Conservation (phyloP, 2,888 invertebrate species). For the Drosophila austrosaltans region DNA sequence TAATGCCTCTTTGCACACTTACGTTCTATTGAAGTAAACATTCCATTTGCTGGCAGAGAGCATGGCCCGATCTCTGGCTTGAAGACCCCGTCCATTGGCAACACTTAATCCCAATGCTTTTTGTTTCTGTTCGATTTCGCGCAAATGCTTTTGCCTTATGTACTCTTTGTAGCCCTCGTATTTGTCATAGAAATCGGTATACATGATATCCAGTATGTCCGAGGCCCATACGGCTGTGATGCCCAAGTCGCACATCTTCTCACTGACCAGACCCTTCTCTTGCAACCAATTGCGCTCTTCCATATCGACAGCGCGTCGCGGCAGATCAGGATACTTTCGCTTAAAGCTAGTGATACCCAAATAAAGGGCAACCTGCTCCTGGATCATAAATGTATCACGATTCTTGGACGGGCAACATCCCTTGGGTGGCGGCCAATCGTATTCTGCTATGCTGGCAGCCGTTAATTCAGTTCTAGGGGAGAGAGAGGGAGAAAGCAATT, state of each 20-base stretch:
- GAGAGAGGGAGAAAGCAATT: neutral
- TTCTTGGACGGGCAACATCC: conserved; percentile 84
- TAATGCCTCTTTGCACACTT: conserved; percentile 46
- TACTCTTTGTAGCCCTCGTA: conserved; percentile 93
- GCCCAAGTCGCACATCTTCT: conserved; percentile 96
- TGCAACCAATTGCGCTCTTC: conserved; percentile 95
- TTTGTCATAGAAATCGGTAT: conserved; percentile 96
- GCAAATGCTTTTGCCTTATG: conserved; percentile 86
- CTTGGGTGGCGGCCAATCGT: conserved; percentile 92
- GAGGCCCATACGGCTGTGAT: conserved; percentile 95
- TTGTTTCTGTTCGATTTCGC: conserved; percentile 88
- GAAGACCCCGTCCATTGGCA: conserved; percentile 83
- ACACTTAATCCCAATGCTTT: conserved; percentile 85
- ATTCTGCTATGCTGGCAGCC: conserved; percentile 95
- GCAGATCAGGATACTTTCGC: conserved; percentile 95
- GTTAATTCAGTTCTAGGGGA: conserved; percentile 85
- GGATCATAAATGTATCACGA: conserved; percentile 94
- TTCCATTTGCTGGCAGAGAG: conserved; percentile 96
- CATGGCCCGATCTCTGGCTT: conserved; percentile 90
- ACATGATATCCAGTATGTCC: conserved; percentile 97
- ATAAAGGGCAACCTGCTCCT: conserved; percentile 98
- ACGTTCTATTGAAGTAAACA: conserved; percentile 89
- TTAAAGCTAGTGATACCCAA: conserved; percentile 98
- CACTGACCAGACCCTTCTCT: conserved; percentile 92
- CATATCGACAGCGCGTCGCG: conserved; percentile 92